Conservation (phyloP, 2,797 vertebrate genomes). For the Tapera naevia region DNA sequence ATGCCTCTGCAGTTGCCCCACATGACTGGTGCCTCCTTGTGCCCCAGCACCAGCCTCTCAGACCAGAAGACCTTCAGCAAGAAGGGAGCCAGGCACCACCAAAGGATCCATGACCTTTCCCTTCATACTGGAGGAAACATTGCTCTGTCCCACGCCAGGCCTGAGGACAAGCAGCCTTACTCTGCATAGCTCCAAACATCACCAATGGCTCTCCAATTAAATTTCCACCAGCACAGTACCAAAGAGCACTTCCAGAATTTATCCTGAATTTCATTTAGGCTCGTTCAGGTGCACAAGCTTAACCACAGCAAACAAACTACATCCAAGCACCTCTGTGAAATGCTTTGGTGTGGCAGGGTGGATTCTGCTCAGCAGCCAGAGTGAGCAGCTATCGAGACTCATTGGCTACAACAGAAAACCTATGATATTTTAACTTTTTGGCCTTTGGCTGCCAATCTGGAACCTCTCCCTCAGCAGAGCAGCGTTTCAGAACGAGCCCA, state of each 20-base stretch:
- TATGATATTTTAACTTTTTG: not conserved
- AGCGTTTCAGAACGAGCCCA: not conserved
- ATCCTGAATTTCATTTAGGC: not conserved
- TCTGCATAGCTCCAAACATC: not conserved
- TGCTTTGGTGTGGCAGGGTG: not conserved
- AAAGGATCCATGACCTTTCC: not conserved
- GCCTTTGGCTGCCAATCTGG: not conserved
- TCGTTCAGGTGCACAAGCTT: not conserved
- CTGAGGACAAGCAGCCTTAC: not conserved
- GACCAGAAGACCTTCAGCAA: not conserved
- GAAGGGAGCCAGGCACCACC: not conserved
- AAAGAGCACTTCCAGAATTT: not conserved
- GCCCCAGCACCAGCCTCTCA: not conserved
- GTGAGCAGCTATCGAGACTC: not conserved
- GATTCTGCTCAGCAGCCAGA: not conserved
- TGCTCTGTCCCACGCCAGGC: not conserved
- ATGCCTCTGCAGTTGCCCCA: not conserved
- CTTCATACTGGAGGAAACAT: not conserved
- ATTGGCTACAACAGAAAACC: not conserved
- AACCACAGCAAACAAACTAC: not conserved
- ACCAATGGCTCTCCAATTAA: not conserved
- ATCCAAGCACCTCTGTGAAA: not conserved
- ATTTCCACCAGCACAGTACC: not conserved
- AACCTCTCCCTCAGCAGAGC: not conserved
- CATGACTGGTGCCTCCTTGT: not conserved